Percentiles rank a stretch among this genome's conserved stretches.
These are phyloP conservation scores for Patagioenas fasciata DNA, from an alignment of 2,113 vertebrate species.

Conservation along the genomic window DNA sequence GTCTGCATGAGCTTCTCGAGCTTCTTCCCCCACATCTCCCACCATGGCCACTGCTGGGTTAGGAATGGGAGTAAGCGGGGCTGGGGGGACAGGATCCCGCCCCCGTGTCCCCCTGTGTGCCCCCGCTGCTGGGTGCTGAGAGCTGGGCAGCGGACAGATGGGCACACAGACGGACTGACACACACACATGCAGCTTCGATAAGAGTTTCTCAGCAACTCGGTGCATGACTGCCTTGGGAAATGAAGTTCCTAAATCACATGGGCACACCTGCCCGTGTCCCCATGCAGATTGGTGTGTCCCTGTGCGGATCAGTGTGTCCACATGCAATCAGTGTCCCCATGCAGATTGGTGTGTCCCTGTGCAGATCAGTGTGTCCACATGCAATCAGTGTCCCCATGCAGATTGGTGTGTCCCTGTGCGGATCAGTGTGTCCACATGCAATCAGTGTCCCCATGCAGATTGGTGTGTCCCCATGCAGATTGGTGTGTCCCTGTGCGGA, in stretches of 20 bases:
- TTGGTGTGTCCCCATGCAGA: no score
- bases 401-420: not conserved
- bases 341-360: not conserved
- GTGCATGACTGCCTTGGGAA: not conserved
- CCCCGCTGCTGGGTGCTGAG: not conserved
- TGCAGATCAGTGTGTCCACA: not conserved
- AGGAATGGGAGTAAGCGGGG: not conserved
- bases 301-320: rapidly evolving
- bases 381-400: rapidly evolving
- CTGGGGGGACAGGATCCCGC: not conserved
- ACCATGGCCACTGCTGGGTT: not conserved
- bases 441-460: no score
- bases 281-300: rapidly evolving
- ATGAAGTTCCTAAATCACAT: rapidly evolving
- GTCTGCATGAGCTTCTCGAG: rapidly evolving
- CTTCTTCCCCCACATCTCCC: not conserved
- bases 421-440: not conserved
- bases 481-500: no score
- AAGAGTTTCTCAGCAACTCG: not conserved
- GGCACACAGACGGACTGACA: rapidly evolving
- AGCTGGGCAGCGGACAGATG: not conserved
- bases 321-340: no score
- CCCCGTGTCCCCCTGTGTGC: not conserved
- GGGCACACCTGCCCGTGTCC: rapidly evolving
- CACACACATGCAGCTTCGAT: rapidly evolving